A percentile compares a stretch with the other conserved stretches of the same genome.
Evolutionary conservation across 2,797 vertebrate species (phyloP).

Genomic region (Sebastes trivittatus): DNA sequence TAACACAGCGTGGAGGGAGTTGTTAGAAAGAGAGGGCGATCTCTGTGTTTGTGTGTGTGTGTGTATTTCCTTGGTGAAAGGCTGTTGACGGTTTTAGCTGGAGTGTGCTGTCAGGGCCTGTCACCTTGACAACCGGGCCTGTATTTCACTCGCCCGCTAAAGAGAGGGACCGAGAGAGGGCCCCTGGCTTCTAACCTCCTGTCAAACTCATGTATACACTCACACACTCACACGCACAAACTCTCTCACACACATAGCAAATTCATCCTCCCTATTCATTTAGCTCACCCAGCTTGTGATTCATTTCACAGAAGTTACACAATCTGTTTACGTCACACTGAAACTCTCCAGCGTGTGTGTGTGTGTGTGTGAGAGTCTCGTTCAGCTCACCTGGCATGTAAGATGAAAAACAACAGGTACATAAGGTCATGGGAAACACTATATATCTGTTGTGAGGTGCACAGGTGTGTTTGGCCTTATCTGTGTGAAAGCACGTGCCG

Average conservation of each 20-base stretch:
- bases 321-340: constrained; percentile 45
- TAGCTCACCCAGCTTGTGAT: constrained; percentile 12
- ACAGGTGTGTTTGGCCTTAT: constrained; percentile 57
- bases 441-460: background rate
- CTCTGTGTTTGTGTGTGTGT: constrained; percentile 3
- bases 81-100: constrained; percentile 59
- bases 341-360: constrained; percentile 11
- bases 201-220: constrained; percentile 39
- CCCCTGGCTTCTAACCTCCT: constrained; percentile 69
- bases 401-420: constrained; percentile 43
- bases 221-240: background rate
- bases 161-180: constrained; percentile 55
- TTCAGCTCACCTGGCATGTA: constrained; percentile 36
- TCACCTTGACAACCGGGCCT: constrained; percentile 73
- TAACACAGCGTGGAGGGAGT: background rate
- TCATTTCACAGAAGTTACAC: constrained; percentile 45
- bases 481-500: constrained; percentile 28
- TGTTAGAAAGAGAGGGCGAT: constrained; percentile 4
- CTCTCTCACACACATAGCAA: constrained; percentile 34
- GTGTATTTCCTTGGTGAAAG: constrained; percentile 55
- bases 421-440: constrained; percentile 51
- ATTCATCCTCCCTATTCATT: constrained; percentile 52
- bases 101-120: constrained; percentile 66
- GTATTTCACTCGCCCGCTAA: constrained; percentile 70
- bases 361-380: background rate